Evolutionary conservation across 2,888 invertebrate species (phyloP), one percentile per base, ranked within the genome.

Genomic region (Monoplex corrugatus): DNA sequence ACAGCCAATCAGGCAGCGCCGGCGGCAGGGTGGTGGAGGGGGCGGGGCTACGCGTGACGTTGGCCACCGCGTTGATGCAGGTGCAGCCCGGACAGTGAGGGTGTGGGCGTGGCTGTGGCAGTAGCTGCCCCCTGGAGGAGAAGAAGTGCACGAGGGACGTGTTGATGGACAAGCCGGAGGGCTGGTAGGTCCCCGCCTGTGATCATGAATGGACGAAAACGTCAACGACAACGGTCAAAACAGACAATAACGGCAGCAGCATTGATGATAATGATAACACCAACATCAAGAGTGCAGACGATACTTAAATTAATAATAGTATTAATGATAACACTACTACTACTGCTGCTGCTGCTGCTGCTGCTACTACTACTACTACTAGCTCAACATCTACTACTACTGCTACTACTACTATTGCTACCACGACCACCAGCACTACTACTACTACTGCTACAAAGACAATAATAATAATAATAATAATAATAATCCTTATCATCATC

Each of bases 31-130:
- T 50, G 0, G 89, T 86, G 3, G 80, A 32, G 10, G 68, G 50
- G 8, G 89, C 85, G 38, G 23, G 50, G 38, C 91, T 90, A 2
- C 50, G 50, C 0, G 89, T 82, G 80, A 80, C 68, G 88, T 83
- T 80, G 28, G 90, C 88, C 35, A 90, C 88, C 23, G 89, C 89
- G 43, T 93, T 93, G 32, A 92, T 82, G 68, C 94, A 94, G 0
- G 87, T 50, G 90, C 94, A 94, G 28, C 89, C 89, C 2, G 50
- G 72, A 35, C 89, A 87, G 84, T 93, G 93, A 91, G 32, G 32
- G 5, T 38, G 50, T n/a, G 38, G 63, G 16, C 84, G 84, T 19
- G 88, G 86, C 78, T 82, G 40, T n/a, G 86, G 57, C 16, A 90
- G 89, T 6, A 63, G 87, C 38, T 92, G 92, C 8, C 89, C 89